Base-by-base conservation (phyloP, 1,140 invertebrate species). In the Stenopsyche tienmushanensis region DNA sequence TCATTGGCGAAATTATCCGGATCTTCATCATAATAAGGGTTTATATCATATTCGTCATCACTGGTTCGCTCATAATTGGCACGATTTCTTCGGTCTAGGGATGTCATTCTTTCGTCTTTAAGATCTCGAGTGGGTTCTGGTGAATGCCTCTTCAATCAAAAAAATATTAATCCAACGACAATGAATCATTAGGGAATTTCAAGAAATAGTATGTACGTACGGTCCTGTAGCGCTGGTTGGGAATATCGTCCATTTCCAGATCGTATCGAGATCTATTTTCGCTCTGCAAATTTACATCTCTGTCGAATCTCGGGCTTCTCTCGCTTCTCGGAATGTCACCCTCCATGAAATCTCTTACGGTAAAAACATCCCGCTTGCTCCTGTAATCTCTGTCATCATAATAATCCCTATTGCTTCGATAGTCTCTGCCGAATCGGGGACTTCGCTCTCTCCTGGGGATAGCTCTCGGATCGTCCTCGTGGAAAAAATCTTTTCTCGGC, bases 1-100 rank as follows among this genome's bases (percentile, higher is more conserved):
- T 70, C 67, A 42, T 62, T 71, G 13, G 65, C 76, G 5, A 78
- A 77, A 65, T 78, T 75, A 57, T 79, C 77, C 1, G 75, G 76
- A 57, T 80, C 76, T 44, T 67, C 55, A 15, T 58, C 52, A 66
- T 42, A 66, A 62, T 70, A 66, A 13, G 59, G 64, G 24, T 62
- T 64, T 25, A 29, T 62, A 17, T 70, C 67, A 15, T 49, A 20
- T 2, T 69, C 67, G 17, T 66, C 64, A 29, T 70, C 78, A 42
- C 75, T 74, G n/a, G 65, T 53, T 8, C 34, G 25, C 50, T 74
- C 73, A 2, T 24, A 69, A 34, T 53, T 64, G 13, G 42, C 20
- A 21, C 44, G 10, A 39, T 44, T 60, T 5, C 67, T 59, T 18
- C 52, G 17, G 20, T 47, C 54, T 34, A 60, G 24, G 13, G 57